phyloP scores from a whole-genome alignment of 2,888 invertebrate genomes.

The Cosmia pyralina region DNA sequence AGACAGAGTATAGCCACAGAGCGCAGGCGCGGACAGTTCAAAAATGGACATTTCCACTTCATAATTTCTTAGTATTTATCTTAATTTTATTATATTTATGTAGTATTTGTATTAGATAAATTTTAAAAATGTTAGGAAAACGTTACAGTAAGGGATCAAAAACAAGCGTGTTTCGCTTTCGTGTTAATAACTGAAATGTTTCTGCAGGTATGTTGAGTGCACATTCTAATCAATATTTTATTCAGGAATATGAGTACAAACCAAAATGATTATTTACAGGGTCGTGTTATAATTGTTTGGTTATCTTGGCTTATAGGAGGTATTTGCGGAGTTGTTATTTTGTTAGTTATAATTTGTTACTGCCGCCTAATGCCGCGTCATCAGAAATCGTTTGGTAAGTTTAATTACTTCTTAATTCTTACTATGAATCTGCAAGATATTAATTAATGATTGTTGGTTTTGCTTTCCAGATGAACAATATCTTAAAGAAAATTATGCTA shows the following conservation, averaged over 20 bases:
- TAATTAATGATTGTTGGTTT: background rate
- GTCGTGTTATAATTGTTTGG: slow-evolving; percentile 89
- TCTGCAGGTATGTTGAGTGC: slow-evolving; percentile 80
- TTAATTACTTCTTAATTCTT: background rate
- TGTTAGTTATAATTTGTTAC: slow-evolving; percentile 92
- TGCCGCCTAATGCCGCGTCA: slow-evolving; percentile 93
- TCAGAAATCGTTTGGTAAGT: slow-evolving; percentile 92
- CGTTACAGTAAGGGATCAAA: slow-evolving; percentile 76
- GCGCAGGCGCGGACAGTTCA: slow-evolving; percentile 75
- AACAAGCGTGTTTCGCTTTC: slow-evolving; percentile 80
- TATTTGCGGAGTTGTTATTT: slow-evolving; percentile 91
- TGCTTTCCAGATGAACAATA: slow-evolving; percentile 85
- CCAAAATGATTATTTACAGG: slow-evolving; percentile 76
- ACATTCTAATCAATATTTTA: slow-evolving; percentile 72
- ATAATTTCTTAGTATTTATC: slow-evolving; percentile 62
- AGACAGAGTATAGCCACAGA: background rate
- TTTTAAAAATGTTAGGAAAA: slow-evolving; percentile 82
- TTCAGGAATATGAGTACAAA: slow-evolving; percentile 51
- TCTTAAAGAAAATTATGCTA: slow-evolving; percentile 83
- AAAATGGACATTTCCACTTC: slow-evolving; percentile 69
- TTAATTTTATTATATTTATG: slow-evolving; percentile 73
- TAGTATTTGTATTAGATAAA: slow-evolving; percentile 70
- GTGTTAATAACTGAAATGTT: slow-evolving; percentile 87
- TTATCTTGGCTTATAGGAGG: slow-evolving; percentile 91
- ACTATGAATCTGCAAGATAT: background rate